Conservation (phyloP, 2,888 invertebrate species). For the Melanargia galathea region DNA sequence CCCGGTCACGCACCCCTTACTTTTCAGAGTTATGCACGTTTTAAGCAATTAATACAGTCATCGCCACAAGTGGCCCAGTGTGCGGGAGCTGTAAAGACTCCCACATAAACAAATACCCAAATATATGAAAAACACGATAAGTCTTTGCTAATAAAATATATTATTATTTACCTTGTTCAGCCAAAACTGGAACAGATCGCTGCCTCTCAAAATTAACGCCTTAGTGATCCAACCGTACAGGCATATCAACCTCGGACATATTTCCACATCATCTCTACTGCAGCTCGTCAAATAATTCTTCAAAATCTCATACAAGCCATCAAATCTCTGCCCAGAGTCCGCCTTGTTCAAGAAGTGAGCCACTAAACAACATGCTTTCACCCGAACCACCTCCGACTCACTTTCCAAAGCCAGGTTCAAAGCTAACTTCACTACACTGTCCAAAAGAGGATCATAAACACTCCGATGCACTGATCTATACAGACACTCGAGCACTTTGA, state of each 20-base stretch:
- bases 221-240: constrained; percentile 73
- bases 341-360: constrained; percentile 84
- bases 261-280: constrained; percentile 47
- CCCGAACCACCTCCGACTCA: constrained; percentile 56
- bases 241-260: constrained; percentile 59
- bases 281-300: constrained; percentile 54
- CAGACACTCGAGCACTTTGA: constrained; percentile 77
- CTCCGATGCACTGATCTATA: constrained; percentile 72
- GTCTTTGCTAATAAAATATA: too few species aligned
- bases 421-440: constrained; percentile 62
- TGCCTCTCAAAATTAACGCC: constrained; percentile 66
- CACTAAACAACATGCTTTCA: constrained; percentile 73
- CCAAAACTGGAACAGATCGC: constrained; percentile 67
- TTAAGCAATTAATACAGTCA: too few species aligned
- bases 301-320: constrained; percentile 62
- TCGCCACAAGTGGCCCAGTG: too few species aligned
- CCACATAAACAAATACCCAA: too few species aligned
- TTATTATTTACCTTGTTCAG: constrained; percentile 68
- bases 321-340: constrained; percentile 65
- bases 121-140: too few species aligned
- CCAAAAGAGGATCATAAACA: constrained; percentile 57
- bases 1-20: too few species aligned
- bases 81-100: too few species aligned
- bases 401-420: constrained; percentile 62
- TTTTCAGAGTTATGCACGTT: too few species aligned